Percentiles rank a stretch among this genome's conserved stretches.
Conservation (phyloP, 2,113 vertebrate genomes). For the Ranitomeya variabilis region DNA sequence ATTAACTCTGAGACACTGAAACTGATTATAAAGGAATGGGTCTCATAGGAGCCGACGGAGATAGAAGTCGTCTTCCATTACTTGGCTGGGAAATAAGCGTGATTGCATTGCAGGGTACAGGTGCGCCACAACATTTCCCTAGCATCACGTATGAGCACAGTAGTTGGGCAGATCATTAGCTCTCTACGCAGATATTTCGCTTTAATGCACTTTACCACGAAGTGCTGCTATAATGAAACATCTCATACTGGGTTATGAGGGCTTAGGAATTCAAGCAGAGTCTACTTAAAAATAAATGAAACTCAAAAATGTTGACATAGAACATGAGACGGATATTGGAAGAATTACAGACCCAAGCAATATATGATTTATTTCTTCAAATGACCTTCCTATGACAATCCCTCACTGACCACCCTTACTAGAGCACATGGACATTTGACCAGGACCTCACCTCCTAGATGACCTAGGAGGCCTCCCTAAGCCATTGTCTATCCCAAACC, state of each 20-base stretch:
- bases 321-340: neutral
- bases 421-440: neutral
- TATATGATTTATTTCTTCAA: neutral
- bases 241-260: constrained; percentile 13
- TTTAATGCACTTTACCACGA: constrained; percentile 2
- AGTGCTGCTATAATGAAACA: constrained; percentile 18
- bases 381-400: neutral
- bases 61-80: neutral
- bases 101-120: constrained; percentile 28
- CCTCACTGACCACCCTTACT: neutral
- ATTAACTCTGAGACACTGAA: constrained; percentile 22
- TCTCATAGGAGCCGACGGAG: constrained; percentile 7
- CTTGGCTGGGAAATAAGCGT: neutral
- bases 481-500: neutral
- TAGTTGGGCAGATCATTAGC: constrained; percentile 24
- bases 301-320: neutral
- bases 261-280: neutral
- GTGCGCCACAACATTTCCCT: neutral
- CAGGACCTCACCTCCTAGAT: neutral
- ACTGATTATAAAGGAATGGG: neutral
- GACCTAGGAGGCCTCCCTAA: neutral
- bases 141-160: neutral
- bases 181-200: neutral
- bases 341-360: neutral
- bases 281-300: constrained; percentile 29